These are phyloP conservation scores for Cyprinella venusta DNA, from an alignment of 2,797 vertebrate species.

Conservation along the genomic window DNA sequence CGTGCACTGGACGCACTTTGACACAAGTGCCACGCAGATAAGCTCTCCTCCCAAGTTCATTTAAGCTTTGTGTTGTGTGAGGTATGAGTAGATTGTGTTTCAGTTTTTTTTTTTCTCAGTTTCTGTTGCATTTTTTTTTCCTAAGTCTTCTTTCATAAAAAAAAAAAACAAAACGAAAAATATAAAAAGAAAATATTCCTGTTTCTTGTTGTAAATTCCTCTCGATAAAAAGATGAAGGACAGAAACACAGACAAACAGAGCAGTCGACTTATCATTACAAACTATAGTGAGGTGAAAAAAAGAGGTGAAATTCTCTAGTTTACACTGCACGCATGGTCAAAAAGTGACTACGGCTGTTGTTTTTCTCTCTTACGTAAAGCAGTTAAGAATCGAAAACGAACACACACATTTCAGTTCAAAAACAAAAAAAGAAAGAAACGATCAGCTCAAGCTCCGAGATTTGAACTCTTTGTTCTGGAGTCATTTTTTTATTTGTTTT, in stretches of 20 bases:
- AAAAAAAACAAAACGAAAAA: slow-evolving; percentile 63
- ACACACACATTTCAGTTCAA: slow-evolving; percentile 58
- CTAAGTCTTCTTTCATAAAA: slow-evolving; percentile 72
- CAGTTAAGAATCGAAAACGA: slow-evolving; percentile 76
- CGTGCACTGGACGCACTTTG: slow-evolving; percentile 70
- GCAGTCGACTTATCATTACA: slow-evolving; percentile 79
- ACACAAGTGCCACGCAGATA: slow-evolving; percentile 73
- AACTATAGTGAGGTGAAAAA: slow-evolving; percentile 77
- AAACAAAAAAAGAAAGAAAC: slow-evolving; percentile 70
- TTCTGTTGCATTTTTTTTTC: slow-evolving; percentile 74
- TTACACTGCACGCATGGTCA: slow-evolving; percentile 85
- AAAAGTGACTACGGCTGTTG: slow-evolving; percentile 80
- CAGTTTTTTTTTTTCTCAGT: slow-evolving; percentile 68
- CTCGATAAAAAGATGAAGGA: slow-evolving; percentile 79
- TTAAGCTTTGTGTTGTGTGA: slow-evolving; percentile 83
- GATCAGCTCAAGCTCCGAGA: slow-evolving; percentile 69
- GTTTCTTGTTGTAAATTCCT: slow-evolving; percentile 79
- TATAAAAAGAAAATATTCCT: slow-evolving; percentile 72
- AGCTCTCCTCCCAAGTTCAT: slow-evolving; percentile 74
- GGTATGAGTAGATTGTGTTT: slow-evolving; percentile 83
- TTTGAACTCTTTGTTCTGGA: slow-evolving; percentile 75
- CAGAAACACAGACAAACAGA: slow-evolving; percentile 77
- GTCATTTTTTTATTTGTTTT: slow-evolving; percentile 73
- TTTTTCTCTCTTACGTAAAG: slow-evolving; percentile 78
- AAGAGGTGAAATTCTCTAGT: slow-evolving; percentile 77